These are phyloP conservation scores for Micrasema longulum DNA, from an alignment of 1,140 invertebrate species.

Conservation along the genomic window DNA sequence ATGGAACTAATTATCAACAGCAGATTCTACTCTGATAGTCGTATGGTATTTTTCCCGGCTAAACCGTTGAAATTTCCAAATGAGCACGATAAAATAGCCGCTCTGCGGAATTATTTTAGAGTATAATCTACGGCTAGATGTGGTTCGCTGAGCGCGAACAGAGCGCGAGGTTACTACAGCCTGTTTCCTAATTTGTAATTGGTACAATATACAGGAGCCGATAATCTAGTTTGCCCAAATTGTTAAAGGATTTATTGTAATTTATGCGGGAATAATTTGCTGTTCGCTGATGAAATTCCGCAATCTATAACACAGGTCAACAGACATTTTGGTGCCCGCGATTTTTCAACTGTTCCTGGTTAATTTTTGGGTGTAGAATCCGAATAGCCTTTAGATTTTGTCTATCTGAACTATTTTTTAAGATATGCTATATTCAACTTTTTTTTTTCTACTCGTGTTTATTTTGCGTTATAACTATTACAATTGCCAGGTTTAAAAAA, in stretches of 20 bases:
- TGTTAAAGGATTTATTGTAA: slow-evolving; percentile 19
- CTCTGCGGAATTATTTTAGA: not conserved
- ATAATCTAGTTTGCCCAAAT: slow-evolving; percentile 30
- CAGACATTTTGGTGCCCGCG: no score
- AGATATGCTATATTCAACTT: no score
- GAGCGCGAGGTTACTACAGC: not conserved
- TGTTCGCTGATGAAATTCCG: no score
- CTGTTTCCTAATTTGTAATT: slow-evolving; percentile 16
- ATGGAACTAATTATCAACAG: not conserved
- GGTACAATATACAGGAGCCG: slow-evolving; percentile 29
- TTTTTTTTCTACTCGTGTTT: no score
- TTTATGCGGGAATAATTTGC: slow-evolving; percentile 16
- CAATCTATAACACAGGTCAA: no score
- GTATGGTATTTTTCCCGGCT: not conserved
- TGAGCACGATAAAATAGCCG: not conserved
- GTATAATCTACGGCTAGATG: no score
- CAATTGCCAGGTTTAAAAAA: no score
- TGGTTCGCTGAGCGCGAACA: not conserved
- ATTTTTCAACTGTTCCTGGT: no score
- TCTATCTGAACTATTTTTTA: no score
- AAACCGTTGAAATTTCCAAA: not conserved
- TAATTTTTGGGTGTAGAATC: no score
- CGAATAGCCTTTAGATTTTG: no score
- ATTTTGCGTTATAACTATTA: no score
- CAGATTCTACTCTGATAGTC: slow-evolving; percentile 8